Percentiles rank a stretch among this genome's conserved stretches.
These are phyloP conservation scores for Epicauta chinensis DNA, from an alignment of 1,140 invertebrate genomes.

Conservation along the genomic window DNA sequence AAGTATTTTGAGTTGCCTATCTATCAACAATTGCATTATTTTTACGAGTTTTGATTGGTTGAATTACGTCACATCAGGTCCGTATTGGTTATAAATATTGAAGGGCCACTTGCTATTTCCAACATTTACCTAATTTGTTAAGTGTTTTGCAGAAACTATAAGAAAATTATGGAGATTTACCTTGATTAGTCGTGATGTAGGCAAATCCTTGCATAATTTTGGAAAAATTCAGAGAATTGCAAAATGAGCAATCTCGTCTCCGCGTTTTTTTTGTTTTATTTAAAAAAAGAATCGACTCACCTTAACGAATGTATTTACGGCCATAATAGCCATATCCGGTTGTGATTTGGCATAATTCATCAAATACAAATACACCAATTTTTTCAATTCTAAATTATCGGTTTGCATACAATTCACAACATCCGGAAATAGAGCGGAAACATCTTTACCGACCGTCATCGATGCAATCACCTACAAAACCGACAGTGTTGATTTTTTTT, in stretches of 20 bases:
- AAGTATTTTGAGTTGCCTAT: too few relatives aligned
- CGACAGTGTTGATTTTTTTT: too few relatives aligned
- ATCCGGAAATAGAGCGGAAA: slow-evolving; percentile 94
- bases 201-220: slow-evolving; percentile 46
- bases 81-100: too few relatives aligned
- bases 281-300: slow-evolving; percentile 47
- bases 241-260: slow-evolving; percentile 14
- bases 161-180: slow-evolving; percentile 41
- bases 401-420: slow-evolving; percentile 99
- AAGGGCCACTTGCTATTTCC: too few relatives aligned
- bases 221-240: slow-evolving; percentile 11
- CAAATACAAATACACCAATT: slow-evolving; percentile 97
- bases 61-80: too few relatives aligned
- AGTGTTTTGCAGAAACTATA: too few relatives aligned
- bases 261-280: neutral
- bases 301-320: slow-evolving; percentile 99
- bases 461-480: slow-evolving; percentile 88
- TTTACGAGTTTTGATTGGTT: too few relatives aligned
- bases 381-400: slow-evolving; percentile 99
- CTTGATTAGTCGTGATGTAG: slow-evolving; percentile 53
- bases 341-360: slow-evolving; percentile 99
- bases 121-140: too few relatives aligned
- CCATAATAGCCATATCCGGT: slow-evolving; percentile 99
- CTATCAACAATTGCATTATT: too few relatives aligned
- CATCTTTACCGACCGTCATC: slow-evolving; percentile 99